A percentile compares a stretch with the other conserved stretches of the same genome.
Evolutionary conservation across 2,797 vertebrate species (phyloP).

Genomic region (Darevskia mixta): DNA sequence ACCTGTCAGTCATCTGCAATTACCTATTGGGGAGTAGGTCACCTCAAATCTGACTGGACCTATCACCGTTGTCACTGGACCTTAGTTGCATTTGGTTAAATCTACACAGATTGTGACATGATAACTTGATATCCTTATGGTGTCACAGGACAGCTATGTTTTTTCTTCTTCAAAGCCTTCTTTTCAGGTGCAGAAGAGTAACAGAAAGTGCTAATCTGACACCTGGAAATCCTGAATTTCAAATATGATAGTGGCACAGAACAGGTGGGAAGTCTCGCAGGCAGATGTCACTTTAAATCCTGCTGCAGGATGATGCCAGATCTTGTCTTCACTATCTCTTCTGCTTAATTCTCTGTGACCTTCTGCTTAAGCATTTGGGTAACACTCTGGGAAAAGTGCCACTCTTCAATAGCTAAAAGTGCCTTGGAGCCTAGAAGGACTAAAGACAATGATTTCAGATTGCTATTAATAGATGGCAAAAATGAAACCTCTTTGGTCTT

Average conservation of each 20-base stretch:
- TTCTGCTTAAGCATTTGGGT: conserved; percentile 8
- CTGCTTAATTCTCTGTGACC: neutral
- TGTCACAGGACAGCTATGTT: neutral
- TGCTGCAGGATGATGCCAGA: neutral
- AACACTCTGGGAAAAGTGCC: conserved; percentile 19
- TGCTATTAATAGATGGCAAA: neutral
- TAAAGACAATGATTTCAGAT: neutral
- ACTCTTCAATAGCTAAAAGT: neutral
- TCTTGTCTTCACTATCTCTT: neutral
- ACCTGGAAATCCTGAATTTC: neutral
- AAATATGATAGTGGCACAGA: neutral
- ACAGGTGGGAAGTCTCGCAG: neutral
- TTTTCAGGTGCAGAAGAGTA: neutral
- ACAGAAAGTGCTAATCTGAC: neutral
- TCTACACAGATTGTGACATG: neutral
- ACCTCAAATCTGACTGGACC: neutral
- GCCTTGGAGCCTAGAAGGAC: neutral
- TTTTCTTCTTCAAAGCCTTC: neutral
- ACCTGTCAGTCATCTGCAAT: neutral
- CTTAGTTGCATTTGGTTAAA: neutral
- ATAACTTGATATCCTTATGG: neutral
- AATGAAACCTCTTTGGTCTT: neutral
- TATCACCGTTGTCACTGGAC: neutral
- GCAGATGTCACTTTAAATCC: conserved; percentile 3
- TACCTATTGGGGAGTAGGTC: neutral